Conservation (phyloP, 2,797 vertebrate genomes). For the Pagetopsis macropterus region DNA sequence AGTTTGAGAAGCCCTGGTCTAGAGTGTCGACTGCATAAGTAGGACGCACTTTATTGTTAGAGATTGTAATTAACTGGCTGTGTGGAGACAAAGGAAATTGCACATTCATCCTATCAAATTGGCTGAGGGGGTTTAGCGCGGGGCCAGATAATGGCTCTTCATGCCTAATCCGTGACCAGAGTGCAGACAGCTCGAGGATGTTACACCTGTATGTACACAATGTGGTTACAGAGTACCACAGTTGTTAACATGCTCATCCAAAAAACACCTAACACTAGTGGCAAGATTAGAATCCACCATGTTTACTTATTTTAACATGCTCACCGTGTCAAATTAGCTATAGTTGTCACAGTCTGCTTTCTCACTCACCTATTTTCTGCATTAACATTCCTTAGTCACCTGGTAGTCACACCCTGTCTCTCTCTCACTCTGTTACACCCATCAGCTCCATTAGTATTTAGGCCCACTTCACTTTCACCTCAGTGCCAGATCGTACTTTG, state of each 20-base stretch:
- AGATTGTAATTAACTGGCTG: constrained; percentile 79
- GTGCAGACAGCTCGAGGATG: constrained; percentile 54
- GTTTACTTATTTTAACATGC: constrained; percentile 21
- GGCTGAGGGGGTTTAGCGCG: constrained; percentile 67
- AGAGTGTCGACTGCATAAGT: constrained; percentile 66
- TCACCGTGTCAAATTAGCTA: constrained; percentile 17
- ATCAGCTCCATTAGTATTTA: too few species aligned
- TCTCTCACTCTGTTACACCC: too few species aligned
- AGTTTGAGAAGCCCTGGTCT: constrained; percentile 13
- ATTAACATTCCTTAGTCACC: too few species aligned
- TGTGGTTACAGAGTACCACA: constrained; percentile 11
- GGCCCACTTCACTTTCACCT: too few species aligned
- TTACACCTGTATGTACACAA: constrained; percentile 44
- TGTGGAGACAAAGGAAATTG: constrained; percentile 82
- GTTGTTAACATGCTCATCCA: constrained; percentile 18
- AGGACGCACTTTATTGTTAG: constrained; percentile 77
- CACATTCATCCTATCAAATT: constrained; percentile 84
- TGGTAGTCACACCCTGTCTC: too few species aligned
- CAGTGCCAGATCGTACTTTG: too few species aligned
- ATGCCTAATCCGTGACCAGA: constrained; percentile 70
- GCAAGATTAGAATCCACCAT: background rate
- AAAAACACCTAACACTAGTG: constrained; percentile 16
- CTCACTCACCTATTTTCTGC: too few species aligned
- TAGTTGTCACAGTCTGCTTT: background rate
- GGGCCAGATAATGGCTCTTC: constrained; percentile 73